Evolutionary conservation across 2,888 invertebrate genomes (phyloP).

Genomic region (Heliconius cydno): DNA sequence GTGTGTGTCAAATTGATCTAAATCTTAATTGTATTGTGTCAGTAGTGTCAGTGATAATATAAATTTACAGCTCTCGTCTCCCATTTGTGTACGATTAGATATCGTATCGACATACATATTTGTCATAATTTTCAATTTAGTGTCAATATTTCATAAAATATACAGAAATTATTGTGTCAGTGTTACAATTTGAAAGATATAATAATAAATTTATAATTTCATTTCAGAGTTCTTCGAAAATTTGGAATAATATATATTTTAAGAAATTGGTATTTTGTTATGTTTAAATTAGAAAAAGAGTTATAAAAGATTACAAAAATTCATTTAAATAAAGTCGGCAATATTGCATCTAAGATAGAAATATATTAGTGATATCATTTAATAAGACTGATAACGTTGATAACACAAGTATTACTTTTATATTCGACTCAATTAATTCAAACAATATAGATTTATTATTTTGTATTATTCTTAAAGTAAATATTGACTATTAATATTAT

Average conservation of each 20-base stretch:
- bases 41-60: constrained; percentile 48
- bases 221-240: background rate
- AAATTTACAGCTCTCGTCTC: constrained; percentile 38
- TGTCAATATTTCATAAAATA: constrained; percentile 10
- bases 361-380: constrained; percentile 19
- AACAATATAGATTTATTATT: background rate
- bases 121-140: constrained; percentile 35
- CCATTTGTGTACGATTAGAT: constrained; percentile 48
- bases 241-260: background rate
- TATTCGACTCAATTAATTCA: background rate
- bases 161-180: constrained; percentile 4
- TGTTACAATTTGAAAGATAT: background rate
- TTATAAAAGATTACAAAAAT: background rate
- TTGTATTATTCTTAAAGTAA: background rate
- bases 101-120: constrained; percentile 47
- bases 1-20: constrained; percentile 44
- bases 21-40: constrained; percentile 42
- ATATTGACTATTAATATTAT: background rate
- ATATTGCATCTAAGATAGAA: constrained; percentile 19
- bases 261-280: background rate
- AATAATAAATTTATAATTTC: background rate
- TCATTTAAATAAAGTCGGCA: background rate
- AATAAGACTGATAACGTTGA: constrained; percentile 24
- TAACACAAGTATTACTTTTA: constrained; percentile 7
- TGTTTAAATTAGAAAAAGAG: background rate